Evolutionary conservation across 2,797 vertebrate genomes (phyloP), one percentile per base, ranked within the genome.

Genomic region (Peromyscus attwateri): DNA sequence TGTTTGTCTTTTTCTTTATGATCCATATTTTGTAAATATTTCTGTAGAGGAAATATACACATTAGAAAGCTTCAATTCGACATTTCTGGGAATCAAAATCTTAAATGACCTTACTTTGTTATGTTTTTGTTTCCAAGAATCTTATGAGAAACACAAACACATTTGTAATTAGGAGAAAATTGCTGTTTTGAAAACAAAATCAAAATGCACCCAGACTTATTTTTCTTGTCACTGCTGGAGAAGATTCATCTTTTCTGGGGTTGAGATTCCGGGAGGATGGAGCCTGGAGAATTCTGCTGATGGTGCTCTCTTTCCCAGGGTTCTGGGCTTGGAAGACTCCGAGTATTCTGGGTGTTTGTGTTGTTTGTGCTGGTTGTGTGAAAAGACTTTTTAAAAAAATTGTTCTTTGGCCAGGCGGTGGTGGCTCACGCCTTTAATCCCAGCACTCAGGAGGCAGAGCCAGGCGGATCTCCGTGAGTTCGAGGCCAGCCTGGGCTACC

Each of bases 311-410:
- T 95, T 84, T 80, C 88, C 37, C 17, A 17, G 25, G 73, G 49
- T 29, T 79, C 77, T 94, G 94, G 80, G 60, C 91, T 94, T 85
- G 85, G 82, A 95, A 87, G 55, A 37, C 49, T 95, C 76, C 52
- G 57, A 43, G 25, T 92, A 62, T 77, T 96, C 52, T 1, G 34
- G 76, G 52, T 49, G 16, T 80, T 71, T 37, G 49, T 73, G 34
- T 64, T 95, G 96, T 97, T 97, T 96, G 84, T 62, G 89, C 91
- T 94, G 84, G 13, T 71, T 64, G 8, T 40, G 81, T n/a, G 94
- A 96, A 52, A 52, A 52, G 49, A 52, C 12, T 68, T 31, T 37
- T 37, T 64, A 11, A 62, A 29, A 16, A 57, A 57, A 97, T 97
- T 89, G 60, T 89, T 64, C 49, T 82, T 92, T 89, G 77, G n/a